Conservation (phyloP, 2,797 vertebrate genomes). For the Crenichthys baileyi region DNA sequence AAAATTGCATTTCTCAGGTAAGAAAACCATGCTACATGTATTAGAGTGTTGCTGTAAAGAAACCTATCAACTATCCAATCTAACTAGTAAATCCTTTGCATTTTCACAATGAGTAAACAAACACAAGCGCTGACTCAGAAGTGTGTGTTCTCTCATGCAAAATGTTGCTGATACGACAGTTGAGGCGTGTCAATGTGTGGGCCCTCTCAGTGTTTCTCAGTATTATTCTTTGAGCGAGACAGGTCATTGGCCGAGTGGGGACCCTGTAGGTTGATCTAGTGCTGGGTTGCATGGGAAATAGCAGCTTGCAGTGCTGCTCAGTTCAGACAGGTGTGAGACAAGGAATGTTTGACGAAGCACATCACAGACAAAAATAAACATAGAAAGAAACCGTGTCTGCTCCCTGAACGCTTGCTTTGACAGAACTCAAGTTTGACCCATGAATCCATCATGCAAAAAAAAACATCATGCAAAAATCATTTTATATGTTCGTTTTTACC, state of each 20-base stretch:
- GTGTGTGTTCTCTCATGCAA: slow-evolving; percentile 11
- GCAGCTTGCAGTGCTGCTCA: slow-evolving; percentile 61
- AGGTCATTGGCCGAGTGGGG: neutral
- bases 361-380: neutral
- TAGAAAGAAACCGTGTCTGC: neutral
- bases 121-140: slow-evolving; percentile 26
- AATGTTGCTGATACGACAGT: slow-evolving; percentile 54
- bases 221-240: neutral
- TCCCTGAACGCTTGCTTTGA: neutral
- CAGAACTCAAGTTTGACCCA: slow-evolving; percentile 9
- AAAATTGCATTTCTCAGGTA: slow-evolving; percentile 29
- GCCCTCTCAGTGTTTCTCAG: neutral
- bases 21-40: neutral
- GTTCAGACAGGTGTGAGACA: slow-evolving; percentile 58
- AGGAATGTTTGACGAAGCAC: slow-evolving; percentile 13
- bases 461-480: neutral
- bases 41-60: slow-evolving; percentile 10
- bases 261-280: slow-evolving; percentile 53
- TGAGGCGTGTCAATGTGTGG: slow-evolving; percentile 10
- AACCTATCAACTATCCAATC: slow-evolving; percentile 28
- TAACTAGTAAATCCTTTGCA: slow-evolving; percentile 20
- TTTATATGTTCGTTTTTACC: neutral
- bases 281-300: slow-evolving; percentile 73
- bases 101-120: slow-evolving; percentile 28
- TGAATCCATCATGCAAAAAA: too few relatives aligned